These are phyloP conservation scores for Acanthococcus lagerstroemiae DNA, from an alignment of 2,888 invertebrate species.

Conservation along the genomic window DNA sequence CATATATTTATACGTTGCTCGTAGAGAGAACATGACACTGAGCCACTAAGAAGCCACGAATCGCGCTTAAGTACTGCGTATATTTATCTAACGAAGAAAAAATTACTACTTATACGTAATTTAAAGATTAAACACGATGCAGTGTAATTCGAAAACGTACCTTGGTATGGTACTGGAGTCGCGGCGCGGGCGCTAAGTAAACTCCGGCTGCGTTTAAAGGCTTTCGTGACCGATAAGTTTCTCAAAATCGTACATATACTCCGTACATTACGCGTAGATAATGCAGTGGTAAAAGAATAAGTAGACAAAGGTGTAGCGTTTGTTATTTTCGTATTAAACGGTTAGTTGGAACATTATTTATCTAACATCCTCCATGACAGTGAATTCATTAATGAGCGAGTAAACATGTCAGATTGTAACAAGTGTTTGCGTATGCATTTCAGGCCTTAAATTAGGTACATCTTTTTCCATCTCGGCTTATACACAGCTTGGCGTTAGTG, in stretches of 20 bases:
- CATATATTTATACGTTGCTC: neutral
- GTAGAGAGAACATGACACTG: no score
- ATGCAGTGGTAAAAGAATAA: neutral
- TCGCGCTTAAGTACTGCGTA: neutral
- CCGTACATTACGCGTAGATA: neutral
- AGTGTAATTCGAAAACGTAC: no score
- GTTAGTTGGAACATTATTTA: constrained; percentile 10
- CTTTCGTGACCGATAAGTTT: neutral
- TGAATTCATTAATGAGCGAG: constrained; percentile 30
- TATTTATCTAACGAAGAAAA: neutral
- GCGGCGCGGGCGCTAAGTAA: neutral
- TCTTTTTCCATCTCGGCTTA: neutral
- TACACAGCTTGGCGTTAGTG: neutral
- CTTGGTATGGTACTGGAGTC: no score
- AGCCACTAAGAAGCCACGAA: neutral
- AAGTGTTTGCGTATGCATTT: constrained; percentile 4
- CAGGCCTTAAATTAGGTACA: neutral
- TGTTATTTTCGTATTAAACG: neutral
- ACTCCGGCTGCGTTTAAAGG: neutral
- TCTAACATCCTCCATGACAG: constrained; percentile 19
- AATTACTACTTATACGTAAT: neutral
- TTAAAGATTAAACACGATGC: neutral
- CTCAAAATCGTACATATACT: neutral
- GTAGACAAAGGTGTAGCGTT: constrained; percentile 1
- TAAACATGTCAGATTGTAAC: constrained; percentile 10